phyloP scores from a whole-genome alignment of 1,140 invertebrate species.

The Lasioglossum baleicum region DNA sequence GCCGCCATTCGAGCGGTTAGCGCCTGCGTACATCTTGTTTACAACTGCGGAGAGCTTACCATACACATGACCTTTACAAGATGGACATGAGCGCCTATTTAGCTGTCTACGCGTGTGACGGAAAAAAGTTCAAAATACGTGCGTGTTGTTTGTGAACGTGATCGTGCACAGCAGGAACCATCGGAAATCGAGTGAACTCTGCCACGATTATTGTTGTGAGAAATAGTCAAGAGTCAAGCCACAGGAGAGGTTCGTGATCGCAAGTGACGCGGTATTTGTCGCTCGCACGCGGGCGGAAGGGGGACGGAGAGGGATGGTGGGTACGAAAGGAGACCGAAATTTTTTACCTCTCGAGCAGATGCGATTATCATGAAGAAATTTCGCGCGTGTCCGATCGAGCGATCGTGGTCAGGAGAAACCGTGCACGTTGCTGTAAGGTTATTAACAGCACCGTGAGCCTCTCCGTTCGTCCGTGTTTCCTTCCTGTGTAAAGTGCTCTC shows the following conservation, averaged over 20 bases:
- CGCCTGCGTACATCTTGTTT: conserved; percentile 79
- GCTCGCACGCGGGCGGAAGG: conserved; percentile 34
- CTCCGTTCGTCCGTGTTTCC: conserved; percentile 8
- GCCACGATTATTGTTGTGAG: not conserved
- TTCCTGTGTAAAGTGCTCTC: conserved; percentile 28
- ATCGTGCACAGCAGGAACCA: conserved; percentile 3
- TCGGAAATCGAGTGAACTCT: conserved; percentile 8
- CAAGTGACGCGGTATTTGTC: conserved; percentile 56
- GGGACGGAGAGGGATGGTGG: conserved; percentile 44
- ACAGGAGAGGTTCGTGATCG: conserved; percentile 20
- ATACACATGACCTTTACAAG: conserved; percentile 81
- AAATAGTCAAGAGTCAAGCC: conserved; percentile 11
- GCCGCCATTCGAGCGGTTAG: conserved; percentile 74
- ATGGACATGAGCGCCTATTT: conserved; percentile 77
- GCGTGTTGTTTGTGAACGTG: conserved; percentile 32
- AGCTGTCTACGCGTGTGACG: conserved; percentile 57
- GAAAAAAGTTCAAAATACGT: conserved; percentile 37
- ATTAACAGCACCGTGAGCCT: conserved; percentile 30
- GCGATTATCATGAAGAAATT: conserved; percentile 50
- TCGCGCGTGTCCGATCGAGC: not conserved
- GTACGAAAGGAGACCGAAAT: conserved; percentile 35
- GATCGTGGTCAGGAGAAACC: not conserved
- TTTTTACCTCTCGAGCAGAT: conserved; percentile 59
- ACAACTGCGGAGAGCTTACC: conserved; percentile 79
- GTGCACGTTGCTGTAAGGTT: conserved; percentile 21